Evolutionary conservation across 2,113 vertebrate species (phyloP), one percentile per base, ranked within the genome.

Genomic region (Apeltes quadracus): DNA sequence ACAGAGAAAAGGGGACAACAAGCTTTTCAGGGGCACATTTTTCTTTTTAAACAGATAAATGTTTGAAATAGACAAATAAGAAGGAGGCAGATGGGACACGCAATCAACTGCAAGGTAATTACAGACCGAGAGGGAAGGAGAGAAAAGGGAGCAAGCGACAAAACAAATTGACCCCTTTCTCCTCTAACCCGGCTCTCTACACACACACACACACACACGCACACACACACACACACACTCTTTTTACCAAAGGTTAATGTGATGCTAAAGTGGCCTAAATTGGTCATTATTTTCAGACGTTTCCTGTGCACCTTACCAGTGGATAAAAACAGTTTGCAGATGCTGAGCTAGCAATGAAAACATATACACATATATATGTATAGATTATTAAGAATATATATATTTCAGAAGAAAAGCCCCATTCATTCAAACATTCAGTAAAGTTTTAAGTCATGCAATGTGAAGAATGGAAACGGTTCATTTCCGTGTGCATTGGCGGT

Each of bases 221-320:
- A 56, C 67, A 46, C 32, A 27, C 62, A 44, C 61, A 55, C 36
- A 25, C 22, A n/a, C 41, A 67, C 64, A 46, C 65, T 50, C 55
- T 15, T 68, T 43, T 18, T 25, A 22, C 46, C 48, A 83, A 92
- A 89, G 83, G 90, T 92, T 86, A 84, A 91, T 91, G 78, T 58
- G 69, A 89, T 92, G 81, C 86, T 91, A 86, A 89, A 88, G 72
- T 86, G 78, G 82, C 63, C 71, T 81, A 68, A 84, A 75, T 82
- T 83, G 76, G 82, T 88, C 82, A 85, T 83, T 83, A 86, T 78
- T 84, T 81, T 77, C 64, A 87, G 73, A 79, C 69, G 75, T 58
- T 78, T 81, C 44, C 73, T 16, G 48, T 74, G 39, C 63, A 64
- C 53, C 70, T 69, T 69, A 79, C 61, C 74, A 64, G 44, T 72